Conservation (phyloP, 2,888 invertebrate genomes). For the Dexiosoma caninum region DNA sequence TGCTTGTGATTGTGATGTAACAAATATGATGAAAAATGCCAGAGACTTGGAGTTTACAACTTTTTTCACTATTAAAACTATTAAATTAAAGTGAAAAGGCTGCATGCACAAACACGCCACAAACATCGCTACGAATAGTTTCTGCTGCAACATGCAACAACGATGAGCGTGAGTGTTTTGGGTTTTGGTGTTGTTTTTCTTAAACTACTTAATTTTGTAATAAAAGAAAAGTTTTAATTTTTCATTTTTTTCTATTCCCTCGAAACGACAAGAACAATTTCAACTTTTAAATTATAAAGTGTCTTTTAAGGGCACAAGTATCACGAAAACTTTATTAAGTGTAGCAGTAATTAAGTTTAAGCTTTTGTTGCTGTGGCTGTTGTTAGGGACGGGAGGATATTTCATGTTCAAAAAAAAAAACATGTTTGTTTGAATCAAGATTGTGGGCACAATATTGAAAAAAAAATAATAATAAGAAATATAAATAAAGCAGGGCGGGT, state of each 20-base stretch:
- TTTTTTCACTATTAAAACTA: background rate
- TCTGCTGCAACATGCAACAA: background rate
- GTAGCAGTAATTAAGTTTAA: background rate
- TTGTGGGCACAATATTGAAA: no score
- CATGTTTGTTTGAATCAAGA: no score
- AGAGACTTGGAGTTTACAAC: background rate
- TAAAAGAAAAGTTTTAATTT: no score
- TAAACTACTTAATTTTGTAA: background rate
- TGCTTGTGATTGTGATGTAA: background rate
- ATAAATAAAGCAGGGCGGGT: no score
- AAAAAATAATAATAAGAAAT: no score
- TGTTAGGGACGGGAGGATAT: background rate
- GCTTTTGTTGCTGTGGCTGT: background rate
- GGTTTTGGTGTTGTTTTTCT: no score
- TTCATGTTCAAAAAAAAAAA: no score
- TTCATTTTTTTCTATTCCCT: constrained; percentile 1
- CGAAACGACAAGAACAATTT: constrained; percentile 9
- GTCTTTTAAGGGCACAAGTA: no score
- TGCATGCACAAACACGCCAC: no score
- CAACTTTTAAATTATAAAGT: no score
- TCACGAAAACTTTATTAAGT: background rate
- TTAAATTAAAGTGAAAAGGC: background rate
- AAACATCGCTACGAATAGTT: background rate
- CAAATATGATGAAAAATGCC: constrained; percentile 1
- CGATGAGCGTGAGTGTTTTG: no score